A percentile compares a stretch with the other conserved stretches of the same genome.
These are phyloP conservation scores for Acholoe squamosa DNA, from an alignment of 2,888 invertebrate species.

Conservation along the genomic window DNA sequence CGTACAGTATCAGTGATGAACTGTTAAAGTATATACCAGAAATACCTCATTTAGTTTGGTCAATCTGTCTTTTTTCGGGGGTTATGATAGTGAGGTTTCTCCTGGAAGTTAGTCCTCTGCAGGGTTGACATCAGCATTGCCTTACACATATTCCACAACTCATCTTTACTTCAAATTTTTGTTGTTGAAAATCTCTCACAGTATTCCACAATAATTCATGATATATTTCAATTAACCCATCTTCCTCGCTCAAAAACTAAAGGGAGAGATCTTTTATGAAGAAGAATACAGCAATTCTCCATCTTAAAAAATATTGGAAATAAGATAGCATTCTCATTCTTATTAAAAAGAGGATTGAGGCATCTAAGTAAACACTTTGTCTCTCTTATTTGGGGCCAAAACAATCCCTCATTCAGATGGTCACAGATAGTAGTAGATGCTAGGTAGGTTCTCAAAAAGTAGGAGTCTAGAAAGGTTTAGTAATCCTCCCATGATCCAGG, in stretches of 20 bases:
- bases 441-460: constrained; percentile 12
- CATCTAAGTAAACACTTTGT: neutral
- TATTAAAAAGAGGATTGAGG: too few relatives aligned
- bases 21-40: constrained; percentile 28
- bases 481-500: neutral
- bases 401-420: neutral
- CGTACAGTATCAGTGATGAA: constrained; percentile 5
- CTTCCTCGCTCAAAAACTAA: too few relatives aligned
- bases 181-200: neutral
- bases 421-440: neutral
- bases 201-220: neutral
- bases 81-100: neutral
- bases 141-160: neutral
- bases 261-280: too few relatives aligned
- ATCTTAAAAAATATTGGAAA: too few relatives aligned
- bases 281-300: too few relatives aligned
- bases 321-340: too few relatives aligned
- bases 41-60: constrained; percentile 40
- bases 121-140: neutral
- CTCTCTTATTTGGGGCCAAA: constrained; percentile 40
- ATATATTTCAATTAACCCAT: neutral
- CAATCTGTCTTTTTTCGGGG: too few relatives aligned
- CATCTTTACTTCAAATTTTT: neutral
- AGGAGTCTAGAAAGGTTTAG: neutral
- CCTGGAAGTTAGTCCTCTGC: neutral